Evolutionary conservation across 53 echinoderm and acorn worm genomes (phyloP), one percentile per base, ranked within the genome.

Genomic region (Apostichopus leukothele): DNA sequence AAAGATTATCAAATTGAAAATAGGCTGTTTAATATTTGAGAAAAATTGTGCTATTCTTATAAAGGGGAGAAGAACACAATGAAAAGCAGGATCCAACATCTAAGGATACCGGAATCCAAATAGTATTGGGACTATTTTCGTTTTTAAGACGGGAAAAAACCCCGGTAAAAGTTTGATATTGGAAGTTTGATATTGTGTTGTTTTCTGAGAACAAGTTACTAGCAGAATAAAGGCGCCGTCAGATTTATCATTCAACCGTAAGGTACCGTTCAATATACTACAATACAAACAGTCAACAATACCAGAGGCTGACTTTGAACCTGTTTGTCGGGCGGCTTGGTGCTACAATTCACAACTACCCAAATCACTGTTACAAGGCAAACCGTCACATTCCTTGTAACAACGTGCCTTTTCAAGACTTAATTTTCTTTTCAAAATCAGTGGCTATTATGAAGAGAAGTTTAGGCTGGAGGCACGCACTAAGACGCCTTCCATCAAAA

Each of bases 271-370:
- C 16, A 77, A 26, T 51, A 26, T 55, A 81, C 54, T 54, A 81
- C 81, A n/a, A 25, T 81, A 7, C 7, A 81, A 81, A 81, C 81
- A 55, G 8, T 19, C 16, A 5, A 55, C 59, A 59, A 53, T 55
- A 81, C 59, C 81, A 52, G 55, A 21, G 81, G 18, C 55, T 53
- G 55, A 53, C 55, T 81, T 81, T 25, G 54, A 20, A 81, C 81
- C 59, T 81, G 81, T 81, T 81, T 81, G 81, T 54, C 81, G 16
- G 21, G 23, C 12, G 55, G 54, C 53, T 6, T 19, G 81, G 81
- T 81, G 81, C 55, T 54, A 81, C 59, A 81, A 54, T 81, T 81
- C 81, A 81, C 81, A n/a, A 59, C 54, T 39, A 39, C 39, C 39
- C 21, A 22, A n/a, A 55, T 54, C 59, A 81, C 54, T 6, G 20